Evolutionary conservation across 2,113 vertebrate genomes (phyloP).

Genomic region (Struthio camelus): DNA sequence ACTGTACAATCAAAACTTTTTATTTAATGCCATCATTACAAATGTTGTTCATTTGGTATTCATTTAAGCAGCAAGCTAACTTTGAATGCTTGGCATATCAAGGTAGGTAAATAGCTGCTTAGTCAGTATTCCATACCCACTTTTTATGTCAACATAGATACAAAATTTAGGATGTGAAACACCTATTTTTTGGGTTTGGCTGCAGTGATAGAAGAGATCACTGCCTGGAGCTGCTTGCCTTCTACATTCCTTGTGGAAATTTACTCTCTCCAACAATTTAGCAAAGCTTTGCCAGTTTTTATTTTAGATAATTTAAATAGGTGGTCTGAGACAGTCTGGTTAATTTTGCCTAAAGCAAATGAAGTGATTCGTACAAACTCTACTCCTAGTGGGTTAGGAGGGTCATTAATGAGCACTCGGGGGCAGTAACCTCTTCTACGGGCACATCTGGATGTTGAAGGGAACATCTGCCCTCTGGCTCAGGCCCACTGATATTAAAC

Average conservation of each 20-base stretch:
- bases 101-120: not conserved
- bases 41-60: not conserved
- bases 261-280: not conserved
- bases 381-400: not conserved
- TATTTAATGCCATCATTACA: not conserved
- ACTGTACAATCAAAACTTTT: not conserved
- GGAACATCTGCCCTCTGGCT: not conserved
- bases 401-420: not conserved
- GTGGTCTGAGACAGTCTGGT: not conserved
- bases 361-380: fast-evolving
- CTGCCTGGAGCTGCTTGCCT: not conserved
- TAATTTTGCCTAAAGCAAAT: not conserved
- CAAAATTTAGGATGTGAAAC: not conserved
- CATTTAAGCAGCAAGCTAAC: fast-evolving
- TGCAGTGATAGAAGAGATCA: not conserved
- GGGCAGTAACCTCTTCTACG: not conserved
- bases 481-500: not conserved
- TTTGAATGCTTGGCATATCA: not conserved
- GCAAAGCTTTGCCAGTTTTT: not conserved
- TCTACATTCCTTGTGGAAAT: not conserved
- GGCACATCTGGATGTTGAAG: slow-evolving; percentile 1
- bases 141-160: not conserved
- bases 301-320: not conserved
- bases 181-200: not conserved
- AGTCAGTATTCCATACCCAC: not conserved